Evolutionary conservation across 2,113 vertebrate genomes (phyloP).

Genomic region (Rafetus swinhoei): DNA sequence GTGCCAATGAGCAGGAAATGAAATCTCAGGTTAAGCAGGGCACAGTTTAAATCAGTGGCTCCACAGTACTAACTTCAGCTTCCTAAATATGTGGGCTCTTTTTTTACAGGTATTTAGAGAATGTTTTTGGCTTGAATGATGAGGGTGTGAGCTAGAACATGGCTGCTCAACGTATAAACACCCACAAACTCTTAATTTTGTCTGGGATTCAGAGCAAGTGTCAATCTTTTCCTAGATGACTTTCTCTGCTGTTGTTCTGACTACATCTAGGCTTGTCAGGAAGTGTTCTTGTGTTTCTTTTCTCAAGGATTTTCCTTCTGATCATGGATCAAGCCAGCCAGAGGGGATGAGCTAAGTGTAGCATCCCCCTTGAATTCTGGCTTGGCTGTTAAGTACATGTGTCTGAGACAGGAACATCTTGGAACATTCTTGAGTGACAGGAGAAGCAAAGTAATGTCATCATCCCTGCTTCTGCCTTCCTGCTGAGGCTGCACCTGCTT

Average conservation of each 20-base stretch:
- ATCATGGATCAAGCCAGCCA: conserved; percentile 28
- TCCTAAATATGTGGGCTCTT: conserved; percentile 20
- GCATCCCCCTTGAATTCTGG: conserved; percentile 39
- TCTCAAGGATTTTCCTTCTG: not conserved
- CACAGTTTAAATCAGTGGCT: conserved; percentile 55
- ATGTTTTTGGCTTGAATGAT: conserved; percentile 49
- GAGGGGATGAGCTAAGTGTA: not conserved
- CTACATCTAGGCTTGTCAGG: conserved; percentile 41
- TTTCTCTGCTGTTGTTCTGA: conserved; percentile 44
- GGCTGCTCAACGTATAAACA: conserved; percentile 39
- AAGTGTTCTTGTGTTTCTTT: conserved; percentile 22
- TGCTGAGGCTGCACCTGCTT: not conserved
- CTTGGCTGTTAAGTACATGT: not conserved
- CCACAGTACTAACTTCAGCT: conserved; percentile 18
- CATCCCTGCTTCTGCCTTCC: not conserved
- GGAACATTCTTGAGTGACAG: not conserved
- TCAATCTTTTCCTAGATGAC: conserved; percentile 58
- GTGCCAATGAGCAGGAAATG: not conserved
- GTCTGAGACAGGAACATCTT: not conserved
- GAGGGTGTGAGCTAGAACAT: conserved; percentile 17
- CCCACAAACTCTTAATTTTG: conserved; percentile 65
- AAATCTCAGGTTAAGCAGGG: conserved; percentile 41
- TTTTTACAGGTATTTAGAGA: conserved; percentile 36
- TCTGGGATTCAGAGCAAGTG: conserved; percentile 56
- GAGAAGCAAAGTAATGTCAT: not conserved